Conservation (phyloP, 2,113 vertebrate species). For the Oncorhynchus masou region DNA sequence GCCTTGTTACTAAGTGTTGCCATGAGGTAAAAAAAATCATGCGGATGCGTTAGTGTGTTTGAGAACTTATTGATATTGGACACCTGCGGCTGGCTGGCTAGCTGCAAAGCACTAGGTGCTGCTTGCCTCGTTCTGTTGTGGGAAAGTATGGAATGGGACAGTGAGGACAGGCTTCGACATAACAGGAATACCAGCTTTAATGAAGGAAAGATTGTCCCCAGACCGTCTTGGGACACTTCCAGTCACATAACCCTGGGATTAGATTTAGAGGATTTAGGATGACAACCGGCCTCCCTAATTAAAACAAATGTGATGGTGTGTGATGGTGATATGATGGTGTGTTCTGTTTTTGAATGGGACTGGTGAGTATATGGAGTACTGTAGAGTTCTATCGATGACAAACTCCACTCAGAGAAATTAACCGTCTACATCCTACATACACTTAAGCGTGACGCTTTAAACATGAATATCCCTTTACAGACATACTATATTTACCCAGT, state of each 20-base stretch:
- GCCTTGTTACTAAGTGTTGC: not conserved
- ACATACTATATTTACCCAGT: not conserved
- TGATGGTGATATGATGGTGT: too few species aligned
- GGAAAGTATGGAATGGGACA: constrained; percentile 39
- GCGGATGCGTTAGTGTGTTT: not conserved
- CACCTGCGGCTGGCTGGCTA: not conserved
- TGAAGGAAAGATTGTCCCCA: constrained; percentile 28
- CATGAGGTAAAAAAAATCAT: too few species aligned
- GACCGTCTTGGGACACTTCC: not conserved
- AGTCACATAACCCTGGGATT: constrained; percentile 3
- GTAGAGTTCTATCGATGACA: too few species aligned
- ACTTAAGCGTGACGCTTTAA: not conserved
- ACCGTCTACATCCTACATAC: not conserved
- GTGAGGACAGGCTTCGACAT: constrained; percentile 22
- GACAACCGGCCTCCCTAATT: not conserved
- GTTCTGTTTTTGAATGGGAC: not conserved
- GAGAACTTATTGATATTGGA: not conserved
- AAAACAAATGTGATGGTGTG: not conserved
- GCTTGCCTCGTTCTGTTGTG: not conserved
- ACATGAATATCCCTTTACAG: not conserved
- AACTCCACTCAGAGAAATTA: not conserved
- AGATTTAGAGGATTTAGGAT: not conserved
- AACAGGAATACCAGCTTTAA: constrained; percentile 46
- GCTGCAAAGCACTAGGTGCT: not conserved
- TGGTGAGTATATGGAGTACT: too few species aligned